Conservation (phyloP, 2,888 invertebrate species). For the Nysson spinosus region DNA sequence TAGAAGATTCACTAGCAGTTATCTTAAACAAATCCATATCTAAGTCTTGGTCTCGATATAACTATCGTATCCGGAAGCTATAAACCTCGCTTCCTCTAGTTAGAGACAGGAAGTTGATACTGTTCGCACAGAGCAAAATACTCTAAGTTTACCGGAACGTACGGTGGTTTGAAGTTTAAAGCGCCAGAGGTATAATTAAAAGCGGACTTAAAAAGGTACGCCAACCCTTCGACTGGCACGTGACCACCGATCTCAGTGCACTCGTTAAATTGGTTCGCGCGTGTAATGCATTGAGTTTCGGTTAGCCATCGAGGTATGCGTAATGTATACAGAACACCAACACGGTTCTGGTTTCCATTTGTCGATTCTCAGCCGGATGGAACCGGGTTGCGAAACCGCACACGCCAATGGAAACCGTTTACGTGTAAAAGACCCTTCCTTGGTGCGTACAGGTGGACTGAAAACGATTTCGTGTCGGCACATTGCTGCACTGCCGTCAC, state of each 20-base stretch:
- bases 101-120: too few relatives aligned
- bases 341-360: constrained; percentile 34
- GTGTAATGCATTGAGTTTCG: background rate
- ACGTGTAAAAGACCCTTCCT: constrained; percentile 32
- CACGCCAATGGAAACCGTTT: constrained; percentile 19
- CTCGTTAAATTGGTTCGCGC: background rate
- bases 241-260: background rate
- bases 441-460: constrained; percentile 46
- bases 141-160: too few relatives aligned
- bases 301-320: background rate
- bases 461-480: constrained; percentile 46
- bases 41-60: too few relatives aligned
- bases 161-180: background rate
- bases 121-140: too few relatives aligned
- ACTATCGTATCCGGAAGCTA: too few relatives aligned
- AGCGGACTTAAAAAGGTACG: background rate
- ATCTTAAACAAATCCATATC: too few relatives aligned
- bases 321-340: constrained; percentile 16
- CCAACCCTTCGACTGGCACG: background rate
- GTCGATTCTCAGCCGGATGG: constrained; percentile 44
- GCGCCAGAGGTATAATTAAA: background rate
- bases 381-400: constrained; percentile 50
- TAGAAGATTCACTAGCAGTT: too few relatives aligned
- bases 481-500: constrained; percentile 34
- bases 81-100: too few relatives aligned